Evolutionary conservation across 1,140 invertebrate species (phyloP), one percentile per base, ranked within the genome.

Genomic region (Acyrthosiphon pisum): DNA sequence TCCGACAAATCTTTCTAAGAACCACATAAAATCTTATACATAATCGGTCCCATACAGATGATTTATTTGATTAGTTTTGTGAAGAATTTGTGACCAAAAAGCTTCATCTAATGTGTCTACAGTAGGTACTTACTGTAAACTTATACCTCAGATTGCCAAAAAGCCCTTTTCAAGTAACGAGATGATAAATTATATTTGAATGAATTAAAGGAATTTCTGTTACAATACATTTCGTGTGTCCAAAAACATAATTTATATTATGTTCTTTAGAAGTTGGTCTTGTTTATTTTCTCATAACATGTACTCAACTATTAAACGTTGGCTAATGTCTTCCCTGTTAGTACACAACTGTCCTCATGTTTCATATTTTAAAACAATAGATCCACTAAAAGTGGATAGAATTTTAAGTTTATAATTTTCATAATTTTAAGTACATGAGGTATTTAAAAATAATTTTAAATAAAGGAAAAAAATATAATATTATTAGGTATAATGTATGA

Each of bases 241-340:
- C n/a, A 35, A 76, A 76, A n/a, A n/a, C n/a, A 76, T 76, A 76
- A 76, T 76, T 76, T n/a, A 76, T 76, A n/a, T 76, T 76, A n/a
- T 76, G 60, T 76, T n/a, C 30, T 76, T 18, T 76, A 76, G 60
- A 76, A 76, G n/a, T n/a, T 76, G 4, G 14, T 76, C 4, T n/a
- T 76, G 60, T 35, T 76, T 18, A 76, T 76, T 35, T 76, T 76
- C n/a, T 35, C n/a, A 76, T 76, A 76, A 76, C n/a, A 76, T n/a
- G 4, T 76, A 76, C 60, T 76, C 11, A 18, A 76, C 60, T n/a
- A 50, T 50, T 76, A 76, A 68, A 68, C 30, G 14, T n/a, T 68
- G 30, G 60, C 11, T 68, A 68, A 68, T 68, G 30, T 68, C 11
- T 68, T n/a, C 22, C 22, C 20, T 53, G 50, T 53, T 53, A 53